Conservation (phyloP, 2,113 vertebrate species). For the Micromys minutus region DNA sequence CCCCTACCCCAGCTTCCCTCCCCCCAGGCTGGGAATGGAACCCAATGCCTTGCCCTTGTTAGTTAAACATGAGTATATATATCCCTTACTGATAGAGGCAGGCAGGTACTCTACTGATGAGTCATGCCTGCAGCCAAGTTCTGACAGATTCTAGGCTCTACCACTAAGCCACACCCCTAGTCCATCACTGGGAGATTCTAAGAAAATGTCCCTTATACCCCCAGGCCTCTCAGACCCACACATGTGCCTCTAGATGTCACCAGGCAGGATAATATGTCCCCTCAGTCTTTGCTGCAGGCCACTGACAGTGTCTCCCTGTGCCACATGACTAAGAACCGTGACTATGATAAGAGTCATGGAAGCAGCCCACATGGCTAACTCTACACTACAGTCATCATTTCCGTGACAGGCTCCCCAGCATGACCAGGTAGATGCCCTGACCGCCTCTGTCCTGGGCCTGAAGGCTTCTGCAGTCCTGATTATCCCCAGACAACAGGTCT, state of each 20-base stretch:
- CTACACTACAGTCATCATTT: not conserved
- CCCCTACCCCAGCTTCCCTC: too few species aligned
- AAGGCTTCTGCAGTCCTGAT: too few species aligned
- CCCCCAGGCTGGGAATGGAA: not conserved
- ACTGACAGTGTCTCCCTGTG: not conserved
- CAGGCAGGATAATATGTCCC: too few species aligned
- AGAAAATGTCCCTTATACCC: too few species aligned
- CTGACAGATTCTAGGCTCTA: too few species aligned
- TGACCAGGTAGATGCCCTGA: not conserved
- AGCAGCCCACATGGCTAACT: not conserved
- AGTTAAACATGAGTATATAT: too few species aligned
- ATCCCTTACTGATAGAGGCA: not conserved
- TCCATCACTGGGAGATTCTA: too few species aligned
- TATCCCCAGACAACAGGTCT: not conserved
- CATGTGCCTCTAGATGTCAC: not conserved
- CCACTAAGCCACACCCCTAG: too few species aligned
- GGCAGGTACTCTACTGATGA: not conserved
- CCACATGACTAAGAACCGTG: not conserved
- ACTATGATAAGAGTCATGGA: not conserved
- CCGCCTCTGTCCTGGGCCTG: too few species aligned
- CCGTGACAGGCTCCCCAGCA: not conserved
- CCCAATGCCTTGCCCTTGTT: not conserved
- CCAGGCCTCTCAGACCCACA: accelerated
- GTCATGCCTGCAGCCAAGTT: not conserved
- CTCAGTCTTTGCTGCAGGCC: accelerated